These are phyloP conservation scores for Chaenogobius annularis DNA, from an alignment of 2,113 vertebrate genomes.

Conservation along the genomic window DNA sequence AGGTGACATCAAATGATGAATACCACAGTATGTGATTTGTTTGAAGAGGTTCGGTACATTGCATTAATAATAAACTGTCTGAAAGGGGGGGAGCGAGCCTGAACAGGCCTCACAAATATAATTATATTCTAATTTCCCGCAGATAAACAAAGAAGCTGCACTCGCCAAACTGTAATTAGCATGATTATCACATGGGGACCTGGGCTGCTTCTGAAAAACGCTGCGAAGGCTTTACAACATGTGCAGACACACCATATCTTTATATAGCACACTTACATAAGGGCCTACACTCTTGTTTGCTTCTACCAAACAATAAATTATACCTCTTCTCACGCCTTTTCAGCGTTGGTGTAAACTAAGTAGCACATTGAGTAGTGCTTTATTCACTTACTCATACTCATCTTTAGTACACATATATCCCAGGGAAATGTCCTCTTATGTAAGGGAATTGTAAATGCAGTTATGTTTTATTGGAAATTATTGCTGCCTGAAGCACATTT, in stretches of 20 bases:
- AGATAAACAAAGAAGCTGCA: constrained; percentile 55
- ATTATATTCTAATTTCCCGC: constrained; percentile 56
- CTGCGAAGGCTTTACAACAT: neutral
- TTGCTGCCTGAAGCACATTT: constrained; percentile 6
- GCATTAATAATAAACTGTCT: constrained; percentile 58
- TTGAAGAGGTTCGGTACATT: constrained; percentile 45
- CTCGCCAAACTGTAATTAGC: constrained; percentile 45
- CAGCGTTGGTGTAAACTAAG: neutral
- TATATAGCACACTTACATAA: constrained; percentile 16
- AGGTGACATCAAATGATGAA: constrained; percentile 60
- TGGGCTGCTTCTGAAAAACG: constrained; percentile 1
- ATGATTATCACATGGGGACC: constrained; percentile 29
- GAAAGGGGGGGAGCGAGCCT: constrained; percentile 32
- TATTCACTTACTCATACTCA: neutral
- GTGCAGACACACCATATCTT: constrained; percentile 5
- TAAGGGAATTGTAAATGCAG: neutral
- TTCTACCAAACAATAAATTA: constrained; percentile 5
- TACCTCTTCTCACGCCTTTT: neutral
- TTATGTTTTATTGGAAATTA: constrained; percentile 10
- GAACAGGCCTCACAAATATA: constrained; percentile 54
- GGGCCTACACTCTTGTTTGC: neutral
- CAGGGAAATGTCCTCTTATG: neutral
- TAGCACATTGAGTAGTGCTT: neutral
- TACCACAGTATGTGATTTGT: constrained; percentile 54
- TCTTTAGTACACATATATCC: neutral